phyloP scores from a whole-genome alignment of 2,113 vertebrate genomes.

The Terrapene triunguis region DNA sequence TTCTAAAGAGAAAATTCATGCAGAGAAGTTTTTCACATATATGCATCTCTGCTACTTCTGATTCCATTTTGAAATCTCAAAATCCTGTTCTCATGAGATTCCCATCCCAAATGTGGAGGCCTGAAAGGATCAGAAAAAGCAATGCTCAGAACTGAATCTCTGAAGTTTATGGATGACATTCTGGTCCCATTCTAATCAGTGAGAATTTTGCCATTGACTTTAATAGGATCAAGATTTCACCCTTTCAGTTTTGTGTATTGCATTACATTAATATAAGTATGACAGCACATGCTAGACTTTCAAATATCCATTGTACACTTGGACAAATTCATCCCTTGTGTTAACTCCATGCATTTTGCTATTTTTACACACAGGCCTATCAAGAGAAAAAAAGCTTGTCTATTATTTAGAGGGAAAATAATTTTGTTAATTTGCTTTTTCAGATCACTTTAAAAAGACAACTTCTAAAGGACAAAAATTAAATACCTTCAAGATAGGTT shows the following conservation, averaged over 20 bases:
- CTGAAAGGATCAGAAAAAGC: background rate
- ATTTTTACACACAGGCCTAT: fast-evolving
- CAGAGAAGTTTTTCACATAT: background rate
- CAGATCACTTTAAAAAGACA: background rate
- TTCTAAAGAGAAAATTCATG: background rate
- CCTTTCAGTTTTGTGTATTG: background rate
- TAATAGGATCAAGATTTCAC: background rate
- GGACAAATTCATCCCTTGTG: background rate
- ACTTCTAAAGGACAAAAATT: background rate
- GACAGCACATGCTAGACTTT: background rate
- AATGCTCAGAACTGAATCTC: background rate
- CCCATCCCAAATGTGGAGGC: background rate
- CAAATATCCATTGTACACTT: background rate
- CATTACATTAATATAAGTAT: background rate
- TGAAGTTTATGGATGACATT: background rate
- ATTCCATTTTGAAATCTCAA: background rate
- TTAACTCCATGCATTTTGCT: background rate
- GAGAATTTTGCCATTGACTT: background rate
- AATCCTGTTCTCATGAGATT: background rate
- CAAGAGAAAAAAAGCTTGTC: background rate
- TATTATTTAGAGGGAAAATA: background rate
- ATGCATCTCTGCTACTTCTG: background rate
- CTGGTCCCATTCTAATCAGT: background rate
- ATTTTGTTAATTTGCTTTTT: background rate
- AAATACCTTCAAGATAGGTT: background rate